Conservation (phyloP, 2,113 vertebrate species). For the Lota lota region DNA sequence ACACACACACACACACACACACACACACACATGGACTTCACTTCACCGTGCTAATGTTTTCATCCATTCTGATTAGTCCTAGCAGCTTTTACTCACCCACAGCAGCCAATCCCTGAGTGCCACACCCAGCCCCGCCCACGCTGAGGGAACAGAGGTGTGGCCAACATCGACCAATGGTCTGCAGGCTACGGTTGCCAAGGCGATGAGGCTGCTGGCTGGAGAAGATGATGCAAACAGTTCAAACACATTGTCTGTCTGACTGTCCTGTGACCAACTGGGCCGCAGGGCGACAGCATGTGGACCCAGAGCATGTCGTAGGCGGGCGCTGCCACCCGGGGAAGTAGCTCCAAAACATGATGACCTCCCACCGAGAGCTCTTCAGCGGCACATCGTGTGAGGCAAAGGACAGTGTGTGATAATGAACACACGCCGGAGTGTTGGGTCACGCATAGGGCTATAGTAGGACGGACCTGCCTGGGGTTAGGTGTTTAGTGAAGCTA, state of each 20-base stretch:
- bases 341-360: too few relatives aligned
- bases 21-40: not conserved
- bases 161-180: slow-evolving; percentile 95
- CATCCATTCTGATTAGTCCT: not conserved
- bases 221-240: not conserved
- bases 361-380: too few relatives aligned
- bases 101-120: slow-evolving; percentile 84
- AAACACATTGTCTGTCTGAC: not conserved
- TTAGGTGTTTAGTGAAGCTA: too few relatives aligned
- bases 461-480: too few relatives aligned
- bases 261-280: not conserved
- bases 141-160: slow-evolving; percentile 84
- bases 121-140: slow-evolving; percentile 86
- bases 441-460: too few relatives aligned
- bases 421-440: too few relatives aligned
- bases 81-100: slow-evolving; percentile 73
- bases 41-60: not conserved
- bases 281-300: not conserved
- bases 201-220: slow-evolving; percentile 85
- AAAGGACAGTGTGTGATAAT: not conserved
- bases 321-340: too few relatives aligned
- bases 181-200: slow-evolving; percentile 92
- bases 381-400: not conserved
- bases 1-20: not conserved
- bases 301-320: not conserved